Evolutionary conservation across 30 jellyfish, hydroid and myxozoan species (phyloP).

Genomic region (Sanderia malayensis): DNA sequence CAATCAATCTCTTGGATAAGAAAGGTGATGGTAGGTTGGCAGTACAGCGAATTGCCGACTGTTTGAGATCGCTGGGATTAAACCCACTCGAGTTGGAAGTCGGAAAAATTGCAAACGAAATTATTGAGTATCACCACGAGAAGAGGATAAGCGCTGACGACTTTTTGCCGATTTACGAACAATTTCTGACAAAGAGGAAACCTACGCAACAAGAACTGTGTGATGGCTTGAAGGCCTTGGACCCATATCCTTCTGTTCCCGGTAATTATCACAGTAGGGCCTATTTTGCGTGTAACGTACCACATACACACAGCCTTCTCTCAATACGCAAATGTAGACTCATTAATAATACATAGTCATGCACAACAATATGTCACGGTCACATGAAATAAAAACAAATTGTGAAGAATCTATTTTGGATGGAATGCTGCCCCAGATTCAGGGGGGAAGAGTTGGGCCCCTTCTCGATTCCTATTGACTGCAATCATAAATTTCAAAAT

Average conservation of each 20-base stretch:
- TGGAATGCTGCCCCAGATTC: no score
- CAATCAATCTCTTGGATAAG: constrained; percentile 56
- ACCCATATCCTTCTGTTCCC: background rate
- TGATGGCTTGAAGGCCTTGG: constrained; percentile 50
- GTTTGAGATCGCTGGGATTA: constrained; percentile 57
- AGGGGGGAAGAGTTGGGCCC: no score
- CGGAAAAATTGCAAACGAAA: constrained; percentile 30
- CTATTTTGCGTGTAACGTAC: no score
- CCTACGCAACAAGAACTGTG: constrained; percentile 54
- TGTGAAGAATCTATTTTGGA: no score
- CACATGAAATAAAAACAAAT: no score
- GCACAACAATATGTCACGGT: no score
- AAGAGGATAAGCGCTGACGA: constrained; percentile 39
- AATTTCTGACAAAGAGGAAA: constrained; percentile 35
- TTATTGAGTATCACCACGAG: constrained; percentile 22
- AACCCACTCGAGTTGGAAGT: constrained; percentile 50
- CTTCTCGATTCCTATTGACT: no score
- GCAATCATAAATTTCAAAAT: no score
- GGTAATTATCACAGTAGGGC: no score
- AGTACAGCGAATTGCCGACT: constrained; percentile 15
- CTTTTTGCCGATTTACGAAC: constrained; percentile 60
- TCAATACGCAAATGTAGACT: no score
- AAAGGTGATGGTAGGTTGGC: constrained; percentile 65
- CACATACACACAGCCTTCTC: no score
- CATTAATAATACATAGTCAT: no score